Base-by-base conservation (phyloP, 1,140 invertebrate genomes). In the Ceratina calcarata region DNA sequence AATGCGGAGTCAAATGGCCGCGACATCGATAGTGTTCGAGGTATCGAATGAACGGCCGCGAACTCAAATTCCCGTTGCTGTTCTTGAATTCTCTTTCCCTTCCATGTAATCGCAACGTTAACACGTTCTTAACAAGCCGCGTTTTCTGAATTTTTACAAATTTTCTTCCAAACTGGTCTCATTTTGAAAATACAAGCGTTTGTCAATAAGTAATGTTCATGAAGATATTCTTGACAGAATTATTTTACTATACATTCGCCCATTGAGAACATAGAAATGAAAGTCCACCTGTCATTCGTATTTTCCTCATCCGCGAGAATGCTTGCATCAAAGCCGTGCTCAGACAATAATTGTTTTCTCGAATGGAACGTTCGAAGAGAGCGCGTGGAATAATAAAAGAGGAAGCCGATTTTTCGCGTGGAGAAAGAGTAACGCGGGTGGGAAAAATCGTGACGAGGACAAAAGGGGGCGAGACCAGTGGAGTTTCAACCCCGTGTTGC, bases 401-500 rank as follows among this genome's bases (percentile, higher is more conserved):
- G 49, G 61, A 51, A 55, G 22, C 64, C 60, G 62, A 72, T 74
- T 80, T 80, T 88, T 87, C 57, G 58, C 64, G 55, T 57, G 74
- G 60, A 81, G 67, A 78, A 81, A 64, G 86, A 86, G 8, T 45
- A 45, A 57, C 55, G 55, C 15, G n/a, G 55, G 55, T 1, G 58
- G 77, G 66, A 81, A 81, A 64, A 86, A 86, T 7, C 86, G 84
- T 81, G 69, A 81, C 83, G 37, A 45, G 37, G 37, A 45, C 15
- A 64, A 7, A 20, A 20, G 27, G 86, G 86, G 80, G 85, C 81
- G 8, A 27, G 58, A 27, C 20, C 16, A 32, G 70, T 16, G 18
- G 58, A 15, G 60, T 80, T 84, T 85, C 80, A 88, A 87, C 87
- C 83, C 87, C 82, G 87, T 83, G 80, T 82, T 87, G 60, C 67